Evolutionary conservation across 2,113 vertebrate genomes (phyloP).

Genomic region (Scomber japonicus): DNA sequence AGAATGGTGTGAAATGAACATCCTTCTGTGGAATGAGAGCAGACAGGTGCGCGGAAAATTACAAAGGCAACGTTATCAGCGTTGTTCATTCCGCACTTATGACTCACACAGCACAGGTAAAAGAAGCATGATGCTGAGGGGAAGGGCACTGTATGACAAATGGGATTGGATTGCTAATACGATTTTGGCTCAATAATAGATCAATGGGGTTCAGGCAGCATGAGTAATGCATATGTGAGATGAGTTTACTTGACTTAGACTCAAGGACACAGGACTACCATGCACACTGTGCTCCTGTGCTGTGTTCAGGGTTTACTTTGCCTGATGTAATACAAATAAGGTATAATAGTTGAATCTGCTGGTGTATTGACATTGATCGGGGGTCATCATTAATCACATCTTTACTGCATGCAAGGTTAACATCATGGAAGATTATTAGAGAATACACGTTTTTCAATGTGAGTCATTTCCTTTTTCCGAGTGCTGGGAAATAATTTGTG

Average conservation of each 20-base stretch:
- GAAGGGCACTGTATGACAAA: slow-evolving; percentile 69
- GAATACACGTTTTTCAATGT: neutral
- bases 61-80: slow-evolving; percentile 26
- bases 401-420: slow-evolving; percentile 12
- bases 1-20: slow-evolving; percentile 51
- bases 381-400: slow-evolving; percentile 14
- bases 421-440: neutral
- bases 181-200: slow-evolving; percentile 70
- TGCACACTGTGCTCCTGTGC: neutral
- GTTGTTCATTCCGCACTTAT: slow-evolving; percentile 33
- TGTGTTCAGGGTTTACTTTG: neutral
- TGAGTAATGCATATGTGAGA: slow-evolving; percentile 62
- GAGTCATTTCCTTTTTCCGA: neutral
- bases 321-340: neutral
- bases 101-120: slow-evolving; percentile 53
- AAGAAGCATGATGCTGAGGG: slow-evolving; percentile 44
- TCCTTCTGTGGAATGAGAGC: slow-evolving; percentile 9
- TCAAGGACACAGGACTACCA: slow-evolving; percentile 52
- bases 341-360: neutral
- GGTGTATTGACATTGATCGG: slow-evolving; percentile 6
- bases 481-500: neutral
- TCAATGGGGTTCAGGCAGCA: slow-evolving; percentile 59
- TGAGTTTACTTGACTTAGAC: slow-evolving; percentile 21
- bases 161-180: slow-evolving; percentile 60
- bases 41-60: slow-evolving; percentile 62